These are phyloP conservation scores for Columba guinea DNA, from an alignment of 2,797 vertebrate genomes.

Conservation along the genomic window DNA sequence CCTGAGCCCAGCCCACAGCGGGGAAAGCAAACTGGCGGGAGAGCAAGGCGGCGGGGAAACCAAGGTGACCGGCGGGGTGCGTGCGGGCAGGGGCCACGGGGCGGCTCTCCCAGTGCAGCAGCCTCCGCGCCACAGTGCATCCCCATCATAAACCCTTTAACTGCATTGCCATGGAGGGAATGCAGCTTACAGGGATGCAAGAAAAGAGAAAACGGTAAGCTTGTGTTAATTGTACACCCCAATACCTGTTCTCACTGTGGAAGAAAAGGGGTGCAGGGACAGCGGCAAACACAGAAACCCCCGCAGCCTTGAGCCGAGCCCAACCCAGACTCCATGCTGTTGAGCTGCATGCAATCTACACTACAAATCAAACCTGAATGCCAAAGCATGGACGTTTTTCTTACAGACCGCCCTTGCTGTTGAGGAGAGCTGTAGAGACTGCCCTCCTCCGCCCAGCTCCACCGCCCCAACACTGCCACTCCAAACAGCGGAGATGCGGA, in stretches of 20 bases:
- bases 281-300: not conserved
- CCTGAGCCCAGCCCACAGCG: not conserved
- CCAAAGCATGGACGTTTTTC: not conserved
- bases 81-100: accelerated
- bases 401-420: not conserved
- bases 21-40: not conserved
- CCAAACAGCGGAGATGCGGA: accelerated
- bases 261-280: not conserved
- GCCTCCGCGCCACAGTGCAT: not conserved
- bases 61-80: not conserved
- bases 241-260: not conserved
- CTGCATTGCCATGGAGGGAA: not conserved
- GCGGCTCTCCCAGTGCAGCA: not conserved
- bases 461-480: not conserved
- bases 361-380: not conserved
- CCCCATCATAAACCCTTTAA: not conserved
- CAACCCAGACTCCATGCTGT: not conserved
- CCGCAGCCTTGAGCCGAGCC: accelerated
- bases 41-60: no score
- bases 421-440: not conserved
- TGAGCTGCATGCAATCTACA: not conserved
- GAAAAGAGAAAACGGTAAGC: not conserved
- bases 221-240: not conserved
- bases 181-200: not conserved
- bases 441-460: not conserved